Evolutionary conservation across 2,888 invertebrate species (phyloP).

Genomic region (Keiferia lycopersicella): DNA sequence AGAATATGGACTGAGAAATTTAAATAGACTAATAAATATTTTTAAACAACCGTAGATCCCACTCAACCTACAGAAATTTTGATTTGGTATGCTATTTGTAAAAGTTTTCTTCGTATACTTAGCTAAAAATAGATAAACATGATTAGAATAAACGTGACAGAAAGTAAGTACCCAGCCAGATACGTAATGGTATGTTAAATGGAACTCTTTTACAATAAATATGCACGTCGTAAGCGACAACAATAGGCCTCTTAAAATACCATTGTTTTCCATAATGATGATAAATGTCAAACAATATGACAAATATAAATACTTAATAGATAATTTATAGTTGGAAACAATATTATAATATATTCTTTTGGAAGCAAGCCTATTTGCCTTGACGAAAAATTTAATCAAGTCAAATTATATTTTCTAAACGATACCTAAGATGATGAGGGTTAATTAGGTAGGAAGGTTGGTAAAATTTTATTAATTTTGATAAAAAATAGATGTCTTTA

Average conservation of each 20-base stretch:
- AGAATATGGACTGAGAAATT: no score
- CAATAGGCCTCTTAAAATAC: slow-evolving; percentile 10
- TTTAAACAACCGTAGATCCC: no score
- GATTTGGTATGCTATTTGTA: no score
- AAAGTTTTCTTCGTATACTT: no score
- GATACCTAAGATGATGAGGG: no score
- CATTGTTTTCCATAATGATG: slow-evolving; percentile 1
- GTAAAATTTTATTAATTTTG: neutral
- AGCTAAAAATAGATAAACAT: no score
- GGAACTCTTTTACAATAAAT: neutral
- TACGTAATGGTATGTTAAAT: neutral
- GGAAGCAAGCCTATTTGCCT: neutral
- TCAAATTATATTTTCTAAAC: no score
- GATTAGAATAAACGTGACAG: neutral
- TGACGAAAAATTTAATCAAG: no score
- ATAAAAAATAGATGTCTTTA: neutral
- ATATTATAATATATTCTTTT: neutral
- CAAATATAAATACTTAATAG: neutral
- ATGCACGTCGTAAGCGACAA: neutral
- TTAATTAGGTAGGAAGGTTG: no score
- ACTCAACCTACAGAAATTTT: no score
- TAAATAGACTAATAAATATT: no score
- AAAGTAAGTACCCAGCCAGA: neutral
- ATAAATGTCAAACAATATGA: neutral
- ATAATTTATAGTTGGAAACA: no score